These are phyloP conservation scores for Eustalomyia histrio DNA, from an alignment of 2,888 invertebrate genomes.

Conservation along the genomic window DNA sequence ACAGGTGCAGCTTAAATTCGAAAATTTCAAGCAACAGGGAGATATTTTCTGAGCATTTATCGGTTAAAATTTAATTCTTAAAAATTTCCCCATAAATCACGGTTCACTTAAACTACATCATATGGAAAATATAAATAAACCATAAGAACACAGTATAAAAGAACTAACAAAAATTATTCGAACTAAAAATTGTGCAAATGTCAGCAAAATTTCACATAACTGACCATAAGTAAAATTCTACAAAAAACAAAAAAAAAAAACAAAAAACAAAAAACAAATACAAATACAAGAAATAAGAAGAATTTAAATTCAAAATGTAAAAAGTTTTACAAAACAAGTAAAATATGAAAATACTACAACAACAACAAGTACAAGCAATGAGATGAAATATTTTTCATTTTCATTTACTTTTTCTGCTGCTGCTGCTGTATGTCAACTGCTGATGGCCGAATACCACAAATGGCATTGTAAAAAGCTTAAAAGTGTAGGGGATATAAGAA, in stretches of 20 bases:
- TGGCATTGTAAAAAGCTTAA: constrained; percentile 29
- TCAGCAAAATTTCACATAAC: constrained; percentile 46
- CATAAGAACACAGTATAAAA: background rate
- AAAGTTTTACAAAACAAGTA: constrained; percentile 3
- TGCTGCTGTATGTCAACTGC: constrained; percentile 40
- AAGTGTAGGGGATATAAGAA: constrained; percentile 25
- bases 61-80: no score
- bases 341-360: background rate
- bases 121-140: background rate
- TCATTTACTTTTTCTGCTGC: background rate
- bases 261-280: constrained; percentile 14
- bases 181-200: constrained; percentile 37
- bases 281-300: constrained; percentile 7
- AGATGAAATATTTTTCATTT: background rate
- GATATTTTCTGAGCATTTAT: no score
- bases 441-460: constrained; percentile 48
- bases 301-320: constrained; percentile 26
- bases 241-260: background rate
- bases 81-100: background rate
- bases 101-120: background rate
- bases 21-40: no score
- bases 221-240: constrained; percentile 29
- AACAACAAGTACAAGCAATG: background rate
- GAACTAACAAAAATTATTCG: background rate
- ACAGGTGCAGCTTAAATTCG: no score